These are phyloP conservation scores for Pemphredon lugubris DNA, from an alignment of 2,888 invertebrate genomes.

Conservation along the genomic window DNA sequence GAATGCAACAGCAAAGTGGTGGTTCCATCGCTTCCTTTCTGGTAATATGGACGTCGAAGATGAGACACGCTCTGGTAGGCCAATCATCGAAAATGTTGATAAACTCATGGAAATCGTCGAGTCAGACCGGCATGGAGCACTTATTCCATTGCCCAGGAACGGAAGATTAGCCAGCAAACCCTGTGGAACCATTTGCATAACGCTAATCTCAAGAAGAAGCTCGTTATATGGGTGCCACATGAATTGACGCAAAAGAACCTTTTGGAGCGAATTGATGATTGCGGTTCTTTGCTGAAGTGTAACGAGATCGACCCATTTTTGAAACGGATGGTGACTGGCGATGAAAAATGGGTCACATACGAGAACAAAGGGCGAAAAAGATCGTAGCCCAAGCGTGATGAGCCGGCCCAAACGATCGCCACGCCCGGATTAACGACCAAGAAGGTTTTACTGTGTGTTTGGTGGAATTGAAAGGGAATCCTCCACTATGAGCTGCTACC, in stretches of 20 bases:
- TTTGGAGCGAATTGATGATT: conserved; percentile 11
- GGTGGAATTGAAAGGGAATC: too few relatives aligned
- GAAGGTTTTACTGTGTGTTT: too few relatives aligned
- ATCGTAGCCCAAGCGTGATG: conserved; percentile 44
- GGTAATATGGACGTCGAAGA: conserved; percentile 16
- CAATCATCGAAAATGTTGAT: conserved; percentile 4
- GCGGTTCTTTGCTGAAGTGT: conserved; percentile 9
- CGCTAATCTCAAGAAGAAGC: conserved; percentile 1
- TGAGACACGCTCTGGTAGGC: conserved; percentile 6
- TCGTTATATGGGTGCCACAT: too few relatives aligned
- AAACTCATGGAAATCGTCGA: too few relatives aligned
- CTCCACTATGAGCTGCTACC: conserved; percentile 1
- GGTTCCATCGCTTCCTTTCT: conserved; percentile 21
- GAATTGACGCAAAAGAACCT: conserved; percentile 16
- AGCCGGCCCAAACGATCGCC: conserved; percentile 48
- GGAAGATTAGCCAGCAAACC: conserved; percentile 12
- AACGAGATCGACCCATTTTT: conserved; percentile 17
- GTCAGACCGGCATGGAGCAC: conserved; percentile 9
- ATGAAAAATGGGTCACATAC: too few relatives aligned
- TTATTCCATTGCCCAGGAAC: conserved; percentile 7
- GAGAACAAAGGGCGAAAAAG: conserved; percentile 13
- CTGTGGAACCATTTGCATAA: conserved; percentile 9
- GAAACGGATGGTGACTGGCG: conserved; percentile 7
- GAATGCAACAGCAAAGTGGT: conserved; percentile 24
- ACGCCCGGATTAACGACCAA: conserved; percentile 37